Percentiles rank a stretch among this genome's conserved stretches.
These are phyloP conservation scores for Aphyosemion australe DNA, from an alignment of 2,113 vertebrate genomes.

Conservation along the genomic window DNA sequence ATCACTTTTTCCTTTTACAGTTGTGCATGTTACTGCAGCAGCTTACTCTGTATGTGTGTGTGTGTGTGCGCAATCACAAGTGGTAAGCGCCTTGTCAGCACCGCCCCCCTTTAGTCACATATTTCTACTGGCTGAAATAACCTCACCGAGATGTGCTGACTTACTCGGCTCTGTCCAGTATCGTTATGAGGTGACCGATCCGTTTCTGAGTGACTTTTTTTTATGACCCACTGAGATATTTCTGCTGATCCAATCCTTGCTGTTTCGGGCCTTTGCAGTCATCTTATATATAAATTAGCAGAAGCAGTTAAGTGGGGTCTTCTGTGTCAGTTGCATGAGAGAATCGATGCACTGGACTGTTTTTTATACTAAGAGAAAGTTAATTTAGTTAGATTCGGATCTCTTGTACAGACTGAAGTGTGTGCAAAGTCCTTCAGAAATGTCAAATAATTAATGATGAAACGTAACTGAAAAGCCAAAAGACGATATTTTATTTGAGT, in stretches of 20 bases:
- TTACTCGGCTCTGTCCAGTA: neutral
- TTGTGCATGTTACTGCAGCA: slow-evolving; percentile 43
- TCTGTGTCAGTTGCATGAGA: neutral
- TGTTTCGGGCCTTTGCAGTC: neutral
- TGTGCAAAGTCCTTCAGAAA: no score
- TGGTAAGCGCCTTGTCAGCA: slow-evolving; percentile 48
- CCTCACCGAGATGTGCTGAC: neutral
- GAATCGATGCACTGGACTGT: neutral
- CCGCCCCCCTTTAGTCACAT: slow-evolving; percentile 18
- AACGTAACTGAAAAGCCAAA: no score
- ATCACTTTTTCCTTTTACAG: slow-evolving; percentile 34
- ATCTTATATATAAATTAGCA: neutral
- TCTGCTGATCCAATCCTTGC: neutral
- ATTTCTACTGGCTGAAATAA: slow-evolving; percentile 14
- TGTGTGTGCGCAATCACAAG: slow-evolving; percentile 1
- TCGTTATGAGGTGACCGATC: slow-evolving; percentile 15
- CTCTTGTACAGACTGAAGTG: no score
- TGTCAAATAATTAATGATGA: no score
- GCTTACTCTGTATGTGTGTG: neutral
- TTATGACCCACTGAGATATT: neutral
- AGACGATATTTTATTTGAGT: no score
- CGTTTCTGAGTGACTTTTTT: slow-evolving; percentile 2
- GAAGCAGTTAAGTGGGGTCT: neutral
- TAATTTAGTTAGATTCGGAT: neutral
- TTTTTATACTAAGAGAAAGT: neutral